phyloP scores from a whole-genome alignment of 2,113 vertebrate genomes.

The Hyperoodon ampullatus region DNA sequence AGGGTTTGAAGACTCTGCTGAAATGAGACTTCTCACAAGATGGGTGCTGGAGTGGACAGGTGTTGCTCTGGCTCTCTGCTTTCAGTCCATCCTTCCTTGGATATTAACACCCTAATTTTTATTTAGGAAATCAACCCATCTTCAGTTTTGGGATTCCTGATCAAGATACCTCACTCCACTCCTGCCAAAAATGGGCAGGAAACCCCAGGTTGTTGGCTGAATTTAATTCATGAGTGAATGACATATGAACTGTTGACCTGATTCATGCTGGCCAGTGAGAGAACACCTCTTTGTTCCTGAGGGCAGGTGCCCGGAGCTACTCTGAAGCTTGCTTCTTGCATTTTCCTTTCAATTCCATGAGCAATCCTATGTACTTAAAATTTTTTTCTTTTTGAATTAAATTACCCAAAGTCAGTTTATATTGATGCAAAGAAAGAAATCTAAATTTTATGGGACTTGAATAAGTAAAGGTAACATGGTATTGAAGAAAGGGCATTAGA shows the following conservation, averaged over 20 bases:
- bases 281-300: neutral
- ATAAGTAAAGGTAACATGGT: neutral
- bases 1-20: neutral
- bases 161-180: neutral
- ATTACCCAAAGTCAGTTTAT: neutral
- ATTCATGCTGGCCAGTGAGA: neutral
- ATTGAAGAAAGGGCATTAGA: neutral
- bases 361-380: neutral
- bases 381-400: neutral
- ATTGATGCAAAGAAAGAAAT: neutral
- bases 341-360: neutral
- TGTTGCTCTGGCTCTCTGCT: neutral
- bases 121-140: neutral
- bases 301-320: neutral
- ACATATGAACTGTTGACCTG: neutral
- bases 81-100: neutral
- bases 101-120: neutral
- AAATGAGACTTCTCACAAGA: neutral
- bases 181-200: neutral
- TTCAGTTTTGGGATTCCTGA: neutral
- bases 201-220: neutral
- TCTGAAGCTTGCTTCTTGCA: neutral
- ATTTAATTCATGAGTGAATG: neutral
- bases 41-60: accelerated
- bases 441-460: neutral